These are phyloP conservation scores for Sebastes dallii DNA, from an alignment of 2,797 vertebrate species.

Conservation along the genomic window DNA sequence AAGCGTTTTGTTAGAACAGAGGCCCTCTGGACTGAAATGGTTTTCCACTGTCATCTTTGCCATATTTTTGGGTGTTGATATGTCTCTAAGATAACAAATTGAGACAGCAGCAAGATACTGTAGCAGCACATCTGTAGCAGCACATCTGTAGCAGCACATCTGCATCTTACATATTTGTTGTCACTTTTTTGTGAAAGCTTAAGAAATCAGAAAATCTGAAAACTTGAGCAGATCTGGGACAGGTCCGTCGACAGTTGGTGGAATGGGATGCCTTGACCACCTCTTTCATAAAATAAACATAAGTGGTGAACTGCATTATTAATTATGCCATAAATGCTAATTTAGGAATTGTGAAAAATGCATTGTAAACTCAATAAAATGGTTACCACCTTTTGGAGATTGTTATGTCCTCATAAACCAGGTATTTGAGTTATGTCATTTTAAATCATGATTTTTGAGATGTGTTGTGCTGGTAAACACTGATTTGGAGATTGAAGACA, in stretches of 20 bases:
- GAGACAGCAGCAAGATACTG: not conserved
- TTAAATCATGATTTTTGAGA: not conserved
- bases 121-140: not conserved
- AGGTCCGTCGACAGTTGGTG: not conserved
- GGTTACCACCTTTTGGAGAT: conserved; percentile 88
- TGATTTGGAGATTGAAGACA: not conserved
- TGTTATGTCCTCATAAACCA: not conserved
- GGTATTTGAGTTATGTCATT: not conserved
- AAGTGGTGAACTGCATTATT: not conserved
- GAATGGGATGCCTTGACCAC: not conserved
- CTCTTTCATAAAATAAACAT: conserved; percentile 20
- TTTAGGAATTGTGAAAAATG: not conserved
- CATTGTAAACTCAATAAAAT: conserved; percentile 81
- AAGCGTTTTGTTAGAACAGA: conserved; percentile 5
- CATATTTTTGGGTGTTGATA: not conserved
- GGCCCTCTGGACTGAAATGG: conserved; percentile 15
- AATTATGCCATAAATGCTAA: not conserved
- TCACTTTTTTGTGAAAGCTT: not conserved
- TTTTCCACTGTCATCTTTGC: not conserved
- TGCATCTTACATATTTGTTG: not conserved
- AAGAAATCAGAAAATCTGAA: not conserved
- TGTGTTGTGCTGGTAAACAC: too few species aligned
- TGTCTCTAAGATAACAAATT: not conserved
- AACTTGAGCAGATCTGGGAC: conserved; percentile 16
- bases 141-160: not conserved